phyloP scores from a whole-genome alignment of 2,888 invertebrate genomes.

The Polyommatus iphigenia region DNA sequence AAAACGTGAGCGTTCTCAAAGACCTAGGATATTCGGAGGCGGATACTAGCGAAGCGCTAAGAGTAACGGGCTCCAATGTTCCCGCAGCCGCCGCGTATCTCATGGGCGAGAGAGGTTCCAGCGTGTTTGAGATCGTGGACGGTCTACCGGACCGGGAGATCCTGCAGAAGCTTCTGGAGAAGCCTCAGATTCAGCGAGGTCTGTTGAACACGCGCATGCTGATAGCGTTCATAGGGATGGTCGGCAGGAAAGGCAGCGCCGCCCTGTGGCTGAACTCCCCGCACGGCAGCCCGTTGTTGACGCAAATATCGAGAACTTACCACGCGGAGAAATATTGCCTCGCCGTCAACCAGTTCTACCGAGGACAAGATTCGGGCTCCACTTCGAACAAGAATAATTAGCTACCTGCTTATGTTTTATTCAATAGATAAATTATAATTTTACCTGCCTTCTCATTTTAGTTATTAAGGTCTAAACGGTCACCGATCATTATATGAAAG shows the following conservation, averaged over 20 bases:
- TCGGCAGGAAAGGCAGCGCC: conserved; percentile 69
- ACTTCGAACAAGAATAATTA: conserved; percentile 56
- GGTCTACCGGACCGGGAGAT: conserved; percentile 68
- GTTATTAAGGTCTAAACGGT: neutral
- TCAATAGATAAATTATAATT: neutral
- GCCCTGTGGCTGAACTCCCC: conserved; percentile 71
- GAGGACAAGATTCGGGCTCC: conserved; percentile 48
- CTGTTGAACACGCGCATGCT: conserved; percentile 70
- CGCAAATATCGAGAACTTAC: conserved; percentile 72
- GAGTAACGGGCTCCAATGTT: conserved; percentile 64
- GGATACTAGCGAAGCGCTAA: conserved; percentile 62
- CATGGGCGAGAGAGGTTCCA: conserved; percentile 69
- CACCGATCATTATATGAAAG: neutral
- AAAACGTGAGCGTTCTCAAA: conserved; percentile 56
- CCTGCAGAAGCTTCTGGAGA: conserved; percentile 63
- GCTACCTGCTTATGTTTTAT: conserved; percentile 32
- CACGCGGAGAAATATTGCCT: conserved; percentile 74
- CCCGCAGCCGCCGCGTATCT: conserved; percentile 72
- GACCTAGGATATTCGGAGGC: conserved; percentile 63
- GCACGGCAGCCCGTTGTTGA: conserved; percentile 68
- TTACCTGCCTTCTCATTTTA: neutral
- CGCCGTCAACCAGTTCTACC: conserved; percentile 73
- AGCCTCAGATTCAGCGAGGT: conserved; percentile 71
- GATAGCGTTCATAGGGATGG: conserved; percentile 72
- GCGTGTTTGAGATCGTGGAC: conserved; percentile 66